A percentile compares a stretch with the other conserved stretches of the same genome.
Conservation (phyloP, 2,113 vertebrate species). For the Sorex fumeus region DNA sequence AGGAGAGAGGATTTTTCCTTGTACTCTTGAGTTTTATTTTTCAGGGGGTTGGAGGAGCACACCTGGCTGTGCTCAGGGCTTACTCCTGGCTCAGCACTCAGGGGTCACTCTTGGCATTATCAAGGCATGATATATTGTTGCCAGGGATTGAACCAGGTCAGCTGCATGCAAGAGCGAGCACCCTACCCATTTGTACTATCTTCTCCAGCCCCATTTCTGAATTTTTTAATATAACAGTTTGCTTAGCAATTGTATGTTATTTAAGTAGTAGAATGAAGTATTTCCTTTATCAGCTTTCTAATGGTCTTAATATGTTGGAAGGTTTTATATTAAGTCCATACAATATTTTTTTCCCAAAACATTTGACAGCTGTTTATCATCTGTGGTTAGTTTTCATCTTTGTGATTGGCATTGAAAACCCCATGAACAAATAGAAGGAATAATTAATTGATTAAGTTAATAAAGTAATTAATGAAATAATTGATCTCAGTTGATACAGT, state of each 20-base stretch:
- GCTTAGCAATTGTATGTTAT: slow-evolving; percentile 42
- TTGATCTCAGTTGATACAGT: slow-evolving; percentile 31
- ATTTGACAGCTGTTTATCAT: slow-evolving; percentile 49
- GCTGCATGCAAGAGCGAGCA: too few relatives aligned
- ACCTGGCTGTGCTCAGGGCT: too few relatives aligned
- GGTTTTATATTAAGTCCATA: slow-evolving; percentile 50
- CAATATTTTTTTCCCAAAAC: slow-evolving; percentile 40
- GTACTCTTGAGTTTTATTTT: not conserved
- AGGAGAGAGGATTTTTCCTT: not conserved
- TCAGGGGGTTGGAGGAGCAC: too few relatives aligned
- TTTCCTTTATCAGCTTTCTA: slow-evolving; percentile 48
- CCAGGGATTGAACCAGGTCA: too few relatives aligned
- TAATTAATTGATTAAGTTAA: slow-evolving; percentile 2
- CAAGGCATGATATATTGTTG: too few relatives aligned
- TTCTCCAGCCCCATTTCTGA: not conserved
- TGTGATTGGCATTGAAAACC: slow-evolving; percentile 49
- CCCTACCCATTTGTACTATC: too few relatives aligned
- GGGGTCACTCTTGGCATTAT: too few relatives aligned
- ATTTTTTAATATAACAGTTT: slow-evolving; percentile 17
- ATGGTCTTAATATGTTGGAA: slow-evolving; percentile 49
- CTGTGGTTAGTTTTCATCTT: slow-evolving; percentile 51
- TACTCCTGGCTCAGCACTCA: too few relatives aligned
- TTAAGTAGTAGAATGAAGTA: not conserved
- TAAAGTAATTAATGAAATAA: not conserved
- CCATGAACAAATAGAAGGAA: slow-evolving; percentile 30